Evolutionary conservation across 2,888 invertebrate genomes (phyloP).

Genomic region (Caenorhabditis virilis): DNA sequence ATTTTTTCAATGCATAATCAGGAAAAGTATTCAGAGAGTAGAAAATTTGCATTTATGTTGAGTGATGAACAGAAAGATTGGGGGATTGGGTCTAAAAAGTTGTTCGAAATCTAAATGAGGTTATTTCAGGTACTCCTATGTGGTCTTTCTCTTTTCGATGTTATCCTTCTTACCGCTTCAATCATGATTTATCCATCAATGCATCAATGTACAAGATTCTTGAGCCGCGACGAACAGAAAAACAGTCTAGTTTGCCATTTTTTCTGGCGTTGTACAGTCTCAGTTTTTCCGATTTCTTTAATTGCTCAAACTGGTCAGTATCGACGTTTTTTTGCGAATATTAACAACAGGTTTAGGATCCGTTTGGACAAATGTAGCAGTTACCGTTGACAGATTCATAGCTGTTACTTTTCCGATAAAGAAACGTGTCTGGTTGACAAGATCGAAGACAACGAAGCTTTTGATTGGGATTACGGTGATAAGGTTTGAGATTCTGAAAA

Average conservation of each 20-base stretch:
- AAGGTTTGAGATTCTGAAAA: conserved; percentile 15
- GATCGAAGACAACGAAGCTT: conserved; percentile 37
- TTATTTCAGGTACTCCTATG: conserved; percentile 37
- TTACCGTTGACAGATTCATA: conserved; percentile 64
- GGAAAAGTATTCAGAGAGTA: too few relatives aligned
- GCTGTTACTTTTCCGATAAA: conserved; percentile 62
- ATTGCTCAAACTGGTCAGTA: conserved; percentile 53
- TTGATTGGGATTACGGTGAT: conserved; percentile 55
- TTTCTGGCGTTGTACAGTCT: conserved; percentile 62
- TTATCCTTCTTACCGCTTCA: conserved; percentile 34
- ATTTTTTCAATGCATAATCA: too few relatives aligned
- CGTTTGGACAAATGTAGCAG: conserved; percentile 67
- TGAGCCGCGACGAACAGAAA: too few relatives aligned
- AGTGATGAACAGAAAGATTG: background rate
- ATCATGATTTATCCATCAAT: conserved; percentile 47
- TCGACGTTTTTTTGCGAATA: background rate
- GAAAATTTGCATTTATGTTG: too few relatives aligned
- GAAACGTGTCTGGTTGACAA: conserved; percentile 59
- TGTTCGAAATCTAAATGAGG: background rate
- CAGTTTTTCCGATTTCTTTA: conserved; percentile 59
- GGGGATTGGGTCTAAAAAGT: background rate
- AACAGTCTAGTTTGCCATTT: conserved; percentile 56
- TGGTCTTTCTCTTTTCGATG: conserved; percentile 44
- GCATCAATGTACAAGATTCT: conserved; percentile 30
- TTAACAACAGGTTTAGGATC: conserved; percentile 30